phyloP scores from a whole-genome alignment of 1,140 invertebrate species.

The Leptinotarsa texana region DNA sequence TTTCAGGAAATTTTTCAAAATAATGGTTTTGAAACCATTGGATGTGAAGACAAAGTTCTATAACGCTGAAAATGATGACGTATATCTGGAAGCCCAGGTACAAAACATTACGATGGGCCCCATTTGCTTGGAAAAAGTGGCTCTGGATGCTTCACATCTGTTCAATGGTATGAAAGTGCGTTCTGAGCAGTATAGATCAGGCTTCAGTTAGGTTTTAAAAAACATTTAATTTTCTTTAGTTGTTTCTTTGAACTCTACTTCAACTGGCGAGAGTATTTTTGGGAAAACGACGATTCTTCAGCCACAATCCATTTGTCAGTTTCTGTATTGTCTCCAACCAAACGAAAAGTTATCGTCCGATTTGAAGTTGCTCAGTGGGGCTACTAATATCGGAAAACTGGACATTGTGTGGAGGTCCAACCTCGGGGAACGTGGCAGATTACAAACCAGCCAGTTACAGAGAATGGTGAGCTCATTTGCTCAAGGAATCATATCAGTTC shows the following conservation, averaged over 20 bases:
- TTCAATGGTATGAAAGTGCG: constrained; percentile 68
- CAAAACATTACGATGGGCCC: constrained; percentile 90
- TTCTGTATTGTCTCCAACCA: constrained; percentile 89
- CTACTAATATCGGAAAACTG: constrained; percentile 92
- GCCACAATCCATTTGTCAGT: constrained; percentile 81
- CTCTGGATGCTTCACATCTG: constrained; percentile 85
- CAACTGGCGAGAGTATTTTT: constrained; percentile 75
- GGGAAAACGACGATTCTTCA: constrained; percentile 82
- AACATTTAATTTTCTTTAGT: constrained; percentile 55
- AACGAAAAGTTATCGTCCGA: constrained; percentile 73
- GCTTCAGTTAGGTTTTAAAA: constrained; percentile 1
- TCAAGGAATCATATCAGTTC: background rate
- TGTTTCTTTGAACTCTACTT: constrained; percentile 67
- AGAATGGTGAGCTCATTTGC: constrained; percentile 68
- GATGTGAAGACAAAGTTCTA: constrained; percentile 99
- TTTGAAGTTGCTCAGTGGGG: constrained; percentile 74
- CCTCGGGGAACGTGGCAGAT: constrained; percentile 89
- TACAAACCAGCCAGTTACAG: constrained; percentile 94
- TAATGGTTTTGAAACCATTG: constrained; percentile 95
- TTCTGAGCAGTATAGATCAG: background rate
- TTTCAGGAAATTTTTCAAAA: constrained; percentile 97
- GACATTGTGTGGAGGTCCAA: constrained; percentile 98
- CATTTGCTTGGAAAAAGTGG: constrained; percentile 90
- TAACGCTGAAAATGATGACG: constrained; percentile 95
- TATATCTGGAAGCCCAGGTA: constrained; percentile 95